These are phyloP conservation scores for Monomorium pharaonis DNA, from an alignment of 1,140 invertebrate genomes.

Conservation along the genomic window DNA sequence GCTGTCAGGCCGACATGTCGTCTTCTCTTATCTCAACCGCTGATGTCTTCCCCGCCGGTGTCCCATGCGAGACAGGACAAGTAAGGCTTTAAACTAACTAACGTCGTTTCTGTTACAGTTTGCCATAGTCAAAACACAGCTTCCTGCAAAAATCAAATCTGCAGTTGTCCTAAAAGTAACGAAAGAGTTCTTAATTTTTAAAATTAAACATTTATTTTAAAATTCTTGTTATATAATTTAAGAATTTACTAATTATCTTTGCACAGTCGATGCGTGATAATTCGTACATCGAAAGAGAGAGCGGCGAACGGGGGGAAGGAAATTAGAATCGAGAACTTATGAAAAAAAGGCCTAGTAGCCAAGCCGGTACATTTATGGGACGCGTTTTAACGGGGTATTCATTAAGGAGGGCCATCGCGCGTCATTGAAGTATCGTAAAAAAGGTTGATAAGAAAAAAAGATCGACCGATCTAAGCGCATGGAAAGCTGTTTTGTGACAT, in stretches of 20 bases:
- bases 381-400: constrained; percentile 59
- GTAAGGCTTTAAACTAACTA: neutral
- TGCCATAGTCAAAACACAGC: neutral
- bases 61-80: neutral
- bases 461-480: constrained; percentile 40
- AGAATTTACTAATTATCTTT: neutral
- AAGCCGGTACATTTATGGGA: constrained; percentile 44
- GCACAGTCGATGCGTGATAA: neutral
- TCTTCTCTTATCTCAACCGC: constrained; percentile 5
- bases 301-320: neutral
- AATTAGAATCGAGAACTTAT: neutral
- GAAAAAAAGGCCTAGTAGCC: constrained; percentile 29
- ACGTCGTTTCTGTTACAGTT: neutral
- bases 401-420: constrained; percentile 41
- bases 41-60: neutral
- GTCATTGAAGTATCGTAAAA: constrained; percentile 50
- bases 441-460: constrained; percentile 49
- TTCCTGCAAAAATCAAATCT: neutral
- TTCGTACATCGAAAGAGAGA: neutral
- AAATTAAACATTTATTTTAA: neutral
- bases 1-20: constrained; percentile 34
- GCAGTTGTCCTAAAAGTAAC: neutral
- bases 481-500: too few species aligned
- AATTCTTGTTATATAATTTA: neutral
- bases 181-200: neutral